Evolutionary conservation across 2,888 invertebrate species (phyloP), one percentile per base, ranked within the genome.

Genomic region (Nomada ferruginata): DNA sequence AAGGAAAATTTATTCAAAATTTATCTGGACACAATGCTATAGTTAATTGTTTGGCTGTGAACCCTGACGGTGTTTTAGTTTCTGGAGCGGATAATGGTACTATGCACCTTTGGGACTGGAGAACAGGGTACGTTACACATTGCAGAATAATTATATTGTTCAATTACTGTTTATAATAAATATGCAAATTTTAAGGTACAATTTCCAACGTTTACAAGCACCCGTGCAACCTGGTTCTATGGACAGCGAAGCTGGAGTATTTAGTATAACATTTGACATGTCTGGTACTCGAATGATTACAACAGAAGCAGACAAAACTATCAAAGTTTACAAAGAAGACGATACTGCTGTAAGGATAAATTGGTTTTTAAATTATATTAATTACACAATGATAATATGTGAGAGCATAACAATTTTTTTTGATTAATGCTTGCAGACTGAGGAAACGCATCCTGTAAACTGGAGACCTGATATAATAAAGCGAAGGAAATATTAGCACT

Each of bases 1-100:
- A 99, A 90, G 98, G 99, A 2, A 97, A 98, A 92, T 99, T 99
- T 92, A 97, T 99, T 74, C 99, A 99, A 93, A 99, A 99, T 93
- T 94, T 99, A 75, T 97, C 98, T 0, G 99, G 99, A 0, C 99
- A 99, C 93, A 99, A 98, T 93, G 97, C 99, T 0, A 99, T 99
- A 86, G 96, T 99, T 44, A 99, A 99, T 94, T 98, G 99, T 90
- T 95, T 99, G 94, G 98, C 98, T 0, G 97, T 98, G 9, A 99
- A 99, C 94, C 95, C 97, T 0, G 99, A 99, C 91, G 98, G 98
- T 0, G 99, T 99, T 15, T 94, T 99, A 4, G 99, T 99, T 2
- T 99, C 99, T 7, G 99, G 99, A 4, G 99, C 98, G 29, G 99
- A 99, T 93, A 99, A 99, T 93, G 99, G 99, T 0, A 98, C 99